phyloP scores from a whole-genome alignment of 2,113 vertebrate genomes.

The Sitta europaea region DNA sequence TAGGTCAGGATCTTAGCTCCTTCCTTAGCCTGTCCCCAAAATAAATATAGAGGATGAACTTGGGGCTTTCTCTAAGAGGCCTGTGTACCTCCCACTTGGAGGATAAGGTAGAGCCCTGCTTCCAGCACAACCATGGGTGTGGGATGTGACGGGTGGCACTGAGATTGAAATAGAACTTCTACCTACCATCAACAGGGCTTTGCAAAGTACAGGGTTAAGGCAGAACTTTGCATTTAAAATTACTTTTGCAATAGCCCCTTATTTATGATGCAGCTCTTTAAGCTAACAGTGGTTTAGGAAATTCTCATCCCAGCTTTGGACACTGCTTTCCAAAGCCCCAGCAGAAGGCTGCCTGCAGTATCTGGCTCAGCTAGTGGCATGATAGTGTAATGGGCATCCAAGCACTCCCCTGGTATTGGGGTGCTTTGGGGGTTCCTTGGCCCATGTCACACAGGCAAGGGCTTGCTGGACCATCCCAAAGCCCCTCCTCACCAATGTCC shows the following conservation, averaged over 20 bases:
- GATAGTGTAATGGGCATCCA: background rate
- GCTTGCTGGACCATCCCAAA: background rate
- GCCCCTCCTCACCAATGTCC: background rate
- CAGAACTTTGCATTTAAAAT: background rate
- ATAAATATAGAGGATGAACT: background rate
- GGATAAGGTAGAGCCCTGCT: background rate
- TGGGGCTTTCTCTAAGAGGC: background rate
- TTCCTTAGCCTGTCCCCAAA: constrained; percentile 7
- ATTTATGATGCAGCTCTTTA: background rate
- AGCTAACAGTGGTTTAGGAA: background rate
- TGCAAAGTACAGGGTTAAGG: background rate
- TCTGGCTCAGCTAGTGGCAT: background rate
- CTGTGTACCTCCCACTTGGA: background rate
- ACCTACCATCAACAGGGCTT: background rate
- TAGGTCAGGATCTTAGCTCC: constrained; percentile 47
- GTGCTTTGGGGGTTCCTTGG: background rate
- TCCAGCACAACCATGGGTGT: background rate
- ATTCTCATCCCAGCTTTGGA: background rate
- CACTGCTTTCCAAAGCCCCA: background rate
- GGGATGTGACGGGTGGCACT: background rate
- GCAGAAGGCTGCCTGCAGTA: background rate
- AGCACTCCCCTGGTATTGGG: background rate
- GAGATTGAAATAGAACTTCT: background rate
- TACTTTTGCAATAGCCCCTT: background rate
- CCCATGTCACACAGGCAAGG: background rate